Conservation (phyloP, 2,888 invertebrate genomes). For the Subacronicta megacephala region DNA sequence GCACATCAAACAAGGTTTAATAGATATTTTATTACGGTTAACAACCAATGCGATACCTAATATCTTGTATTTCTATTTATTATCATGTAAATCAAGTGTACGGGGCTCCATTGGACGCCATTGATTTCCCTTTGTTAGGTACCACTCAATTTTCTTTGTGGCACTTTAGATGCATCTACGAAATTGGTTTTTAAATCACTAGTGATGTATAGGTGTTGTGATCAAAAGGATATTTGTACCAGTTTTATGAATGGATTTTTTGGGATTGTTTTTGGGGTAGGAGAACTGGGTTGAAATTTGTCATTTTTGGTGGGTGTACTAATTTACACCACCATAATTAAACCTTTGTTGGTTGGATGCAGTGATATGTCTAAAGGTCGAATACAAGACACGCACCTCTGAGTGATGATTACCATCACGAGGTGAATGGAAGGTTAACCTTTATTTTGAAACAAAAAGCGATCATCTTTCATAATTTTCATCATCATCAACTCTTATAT, state of each 20-base stretch:
- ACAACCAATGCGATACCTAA: constrained; percentile 30
- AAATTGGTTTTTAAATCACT: constrained; percentile 25
- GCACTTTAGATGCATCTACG: constrained; percentile 32
- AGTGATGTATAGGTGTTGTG: constrained; percentile 1
- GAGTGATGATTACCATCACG: too few relatives aligned
- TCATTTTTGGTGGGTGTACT: too few relatives aligned
- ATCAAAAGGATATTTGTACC: constrained; percentile 21
- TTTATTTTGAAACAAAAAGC: too few relatives aligned
- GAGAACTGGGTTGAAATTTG: too few relatives aligned
- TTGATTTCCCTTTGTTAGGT: constrained; percentile 31
- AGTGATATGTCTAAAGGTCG: too few relatives aligned
- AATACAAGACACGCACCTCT: too few relatives aligned
- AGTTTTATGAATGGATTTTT: neutral
- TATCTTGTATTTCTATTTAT: constrained; percentile 54
- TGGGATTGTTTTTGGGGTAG: neutral
- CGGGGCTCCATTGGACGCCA: constrained; percentile 29
- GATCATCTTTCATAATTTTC: too few relatives aligned
- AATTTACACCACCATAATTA: too few relatives aligned
- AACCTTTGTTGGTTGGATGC: too few relatives aligned
- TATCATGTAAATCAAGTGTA: constrained; percentile 63
- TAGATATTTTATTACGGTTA: constrained; percentile 51
- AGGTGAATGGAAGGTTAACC: too few relatives aligned
- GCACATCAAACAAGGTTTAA: constrained; percentile 40
- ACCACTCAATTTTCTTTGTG: constrained; percentile 31
- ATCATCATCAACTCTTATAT: too few relatives aligned